Evolutionary conservation across 2,888 invertebrate genomes (phyloP).

Genomic region (Caenorhabditis sulstoni): DNA sequence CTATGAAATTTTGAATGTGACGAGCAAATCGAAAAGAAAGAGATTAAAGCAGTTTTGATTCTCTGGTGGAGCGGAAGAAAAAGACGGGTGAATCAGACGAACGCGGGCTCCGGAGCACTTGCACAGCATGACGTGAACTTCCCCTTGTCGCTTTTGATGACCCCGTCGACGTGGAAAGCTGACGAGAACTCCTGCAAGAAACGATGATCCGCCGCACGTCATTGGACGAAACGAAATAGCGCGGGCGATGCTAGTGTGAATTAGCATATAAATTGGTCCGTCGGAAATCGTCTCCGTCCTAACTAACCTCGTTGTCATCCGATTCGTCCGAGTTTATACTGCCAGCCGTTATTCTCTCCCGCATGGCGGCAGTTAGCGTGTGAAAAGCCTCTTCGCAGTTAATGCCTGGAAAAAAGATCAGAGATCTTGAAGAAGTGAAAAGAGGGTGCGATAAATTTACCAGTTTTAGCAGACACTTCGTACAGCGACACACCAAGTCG

Average conservation of each 20-base stretch:
- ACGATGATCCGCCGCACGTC: not conserved
- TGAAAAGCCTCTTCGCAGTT: slow-evolving; percentile 50
- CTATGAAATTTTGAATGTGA: slow-evolving; percentile 39
- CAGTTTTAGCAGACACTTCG: slow-evolving; percentile 81
- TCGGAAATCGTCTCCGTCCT: slow-evolving; percentile 9
- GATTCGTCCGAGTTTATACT: slow-evolving; percentile 69
- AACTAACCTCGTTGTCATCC: slow-evolving; percentile 67
- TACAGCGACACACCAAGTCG: slow-evolving; percentile 80
- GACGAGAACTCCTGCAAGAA: slow-evolving; percentile 72
- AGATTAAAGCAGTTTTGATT: slow-evolving; percentile 35
- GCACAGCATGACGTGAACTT: slow-evolving; percentile 63
- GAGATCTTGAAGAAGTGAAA: no score
- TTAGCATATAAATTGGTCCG: slow-evolving; percentile 56
- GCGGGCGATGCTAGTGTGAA: no score
- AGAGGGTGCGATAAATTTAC: slow-evolving; percentile 60
- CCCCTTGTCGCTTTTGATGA: slow-evolving; percentile 75
- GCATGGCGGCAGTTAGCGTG: slow-evolving; percentile 79
- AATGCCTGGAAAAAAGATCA: slow-evolving; percentile 11
- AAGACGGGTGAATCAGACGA: slow-evolving; percentile 31
- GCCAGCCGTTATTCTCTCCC: slow-evolving; percentile 75
- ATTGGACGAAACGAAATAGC: not conserved
- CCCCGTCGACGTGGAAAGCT: slow-evolving; percentile 81
- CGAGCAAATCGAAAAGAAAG: slow-evolving; percentile 26
- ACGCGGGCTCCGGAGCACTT: slow-evolving; percentile 58
- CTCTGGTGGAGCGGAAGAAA: not conserved